Evolutionary conservation across 2,113 vertebrate genomes (phyloP).

Genomic region (Chiloscyllium plagiosum): DNA sequence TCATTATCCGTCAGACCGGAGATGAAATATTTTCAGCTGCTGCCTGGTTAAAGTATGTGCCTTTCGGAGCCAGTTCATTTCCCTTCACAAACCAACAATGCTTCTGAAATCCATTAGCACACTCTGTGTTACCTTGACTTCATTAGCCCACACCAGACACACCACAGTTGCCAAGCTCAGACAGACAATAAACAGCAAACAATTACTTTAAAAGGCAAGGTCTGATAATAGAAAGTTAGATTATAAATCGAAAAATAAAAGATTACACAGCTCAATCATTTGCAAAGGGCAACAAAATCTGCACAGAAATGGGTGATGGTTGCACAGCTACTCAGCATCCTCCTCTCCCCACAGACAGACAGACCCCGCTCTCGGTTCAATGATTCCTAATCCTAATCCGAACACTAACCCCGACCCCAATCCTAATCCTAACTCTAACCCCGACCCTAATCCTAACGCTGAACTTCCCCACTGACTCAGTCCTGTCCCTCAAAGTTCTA

Average conservation of each 20-base stretch:
- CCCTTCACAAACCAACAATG: neutral
- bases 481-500: neutral
- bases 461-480: neutral
- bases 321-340: neutral
- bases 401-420: too few species aligned
- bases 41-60: neutral
- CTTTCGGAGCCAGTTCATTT: neutral
- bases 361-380: neutral
- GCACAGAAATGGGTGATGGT: neutral
- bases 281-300: neutral
- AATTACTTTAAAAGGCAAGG: neutral
- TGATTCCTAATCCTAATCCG: too few species aligned
- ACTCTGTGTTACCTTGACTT: neutral
- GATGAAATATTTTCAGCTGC: neutral
- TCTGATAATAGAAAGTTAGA: neutral
- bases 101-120: neutral
- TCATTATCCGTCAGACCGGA: neutral
- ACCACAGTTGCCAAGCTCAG: neutral
- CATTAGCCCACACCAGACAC: neutral
- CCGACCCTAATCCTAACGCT: too few species aligned
- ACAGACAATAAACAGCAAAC: neutral
- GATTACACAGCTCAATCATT: neutral
- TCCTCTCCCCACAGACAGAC: neutral
- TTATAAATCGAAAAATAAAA: neutral
- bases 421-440: too few species aligned